Evolutionary conservation across 2,797 vertebrate species (phyloP), one percentile per base, ranked within the genome.

Genomic region (Numenius phaeopus): DNA sequence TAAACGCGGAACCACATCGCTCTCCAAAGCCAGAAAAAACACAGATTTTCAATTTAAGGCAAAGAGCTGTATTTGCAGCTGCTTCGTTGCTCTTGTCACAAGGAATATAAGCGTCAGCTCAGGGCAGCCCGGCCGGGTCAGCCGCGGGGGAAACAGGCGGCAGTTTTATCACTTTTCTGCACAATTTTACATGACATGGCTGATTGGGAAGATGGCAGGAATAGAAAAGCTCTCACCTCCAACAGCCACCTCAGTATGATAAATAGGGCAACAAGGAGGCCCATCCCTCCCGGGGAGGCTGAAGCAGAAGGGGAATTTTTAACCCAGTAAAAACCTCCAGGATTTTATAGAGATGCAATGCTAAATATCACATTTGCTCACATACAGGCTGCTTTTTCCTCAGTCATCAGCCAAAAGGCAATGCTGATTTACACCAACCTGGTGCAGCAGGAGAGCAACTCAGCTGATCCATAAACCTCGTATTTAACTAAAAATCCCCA

Each of bases 21-120:
- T 66, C 10, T 3, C 40, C 29, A 30, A 83, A 78, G 44, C 46
- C 76, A 81, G 40, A 37, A n/a, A 62, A 78, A 86, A 4, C 34
- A 47, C 46, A 44, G 52, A 21, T 59, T 82, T 96, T 89, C 89
- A 34, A 2, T 78, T 37, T 50, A 30, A 83, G 50, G 72, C 0
- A 0, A 78, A 83, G 84, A 83, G 84, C 81, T 92, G 89, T 3
- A 5, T 54, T 73, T 85, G 83, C 76, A 82, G 87, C 59, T 72
- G 89, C 95, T 95, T 96, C 93, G 37, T 19, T 88, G 88, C 95
- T 96, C 93, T 89, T 75, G 83, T 97, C 96, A 92, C 58, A 76
- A 81, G 94, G 95, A 89, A 93, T 49, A 82, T 30, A 71, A 61
- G 89, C 30, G 18, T 8, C 34, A 17, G 89, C 87, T 66, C 61